phyloP scores from a whole-genome alignment of 2,888 invertebrate genomes.

The Podotricha telesiphe region DNA sequence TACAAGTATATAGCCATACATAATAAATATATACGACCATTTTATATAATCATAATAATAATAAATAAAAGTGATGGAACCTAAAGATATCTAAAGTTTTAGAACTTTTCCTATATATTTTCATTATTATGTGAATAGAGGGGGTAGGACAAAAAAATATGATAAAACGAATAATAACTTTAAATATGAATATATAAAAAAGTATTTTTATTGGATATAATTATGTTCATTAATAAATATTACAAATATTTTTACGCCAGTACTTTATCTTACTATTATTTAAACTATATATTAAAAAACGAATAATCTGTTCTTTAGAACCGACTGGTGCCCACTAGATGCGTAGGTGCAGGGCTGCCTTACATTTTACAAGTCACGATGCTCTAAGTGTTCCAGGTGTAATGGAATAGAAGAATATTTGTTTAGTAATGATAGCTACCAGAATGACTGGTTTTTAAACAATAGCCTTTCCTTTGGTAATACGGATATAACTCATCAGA shows the following conservation, averaged over 20 bases:
- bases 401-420: constrained; percentile 53
- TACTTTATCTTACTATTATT: not conserved
- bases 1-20: not conserved
- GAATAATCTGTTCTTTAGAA: constrained; percentile 58
- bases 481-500: constrained; percentile 31
- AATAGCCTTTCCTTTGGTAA: constrained; percentile 39
- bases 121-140: not conserved
- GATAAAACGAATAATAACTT: not conserved
- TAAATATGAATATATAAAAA: not conserved
- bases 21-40: not conserved
- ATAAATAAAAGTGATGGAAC: not conserved
- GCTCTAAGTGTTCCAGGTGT: constrained; percentile 55
- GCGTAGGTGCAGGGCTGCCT: constrained; percentile 54
- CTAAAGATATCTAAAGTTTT: not conserved
- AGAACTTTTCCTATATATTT: not conserved
- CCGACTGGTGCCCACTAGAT: constrained; percentile 45
- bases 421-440: constrained; percentile 54
- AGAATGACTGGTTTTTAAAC: constrained; percentile 51
- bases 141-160: not conserved
- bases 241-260: too few species aligned
- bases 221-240: too few species aligned
- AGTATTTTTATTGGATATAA: too few species aligned
- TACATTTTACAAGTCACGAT: constrained; percentile 55
- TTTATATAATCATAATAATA: too few species aligned
- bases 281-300: too few species aligned